These are phyloP conservation scores for Catalaphyllia jardinei DNA, from an alignment of 64 coral and sea anemone genomes.

Conservation along the genomic window DNA sequence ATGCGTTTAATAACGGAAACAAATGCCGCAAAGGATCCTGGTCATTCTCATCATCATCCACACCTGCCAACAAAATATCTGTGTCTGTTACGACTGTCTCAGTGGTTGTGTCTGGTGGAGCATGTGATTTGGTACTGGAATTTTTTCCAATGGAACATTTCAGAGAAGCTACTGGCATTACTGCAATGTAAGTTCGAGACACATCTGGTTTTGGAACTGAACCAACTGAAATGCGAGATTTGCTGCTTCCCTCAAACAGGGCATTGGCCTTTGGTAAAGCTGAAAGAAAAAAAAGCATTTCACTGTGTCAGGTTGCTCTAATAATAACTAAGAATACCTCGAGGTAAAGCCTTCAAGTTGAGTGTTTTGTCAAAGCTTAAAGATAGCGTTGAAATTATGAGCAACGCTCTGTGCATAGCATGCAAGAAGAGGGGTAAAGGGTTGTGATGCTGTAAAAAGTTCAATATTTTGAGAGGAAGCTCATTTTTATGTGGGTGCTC, in stretches of 20 bases:
- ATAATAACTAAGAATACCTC: too few species aligned
- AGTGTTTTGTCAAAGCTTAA: too few species aligned
- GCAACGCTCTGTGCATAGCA: too few species aligned
- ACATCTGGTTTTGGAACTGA: constrained; percentile 74
- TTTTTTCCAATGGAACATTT: constrained; percentile 61
- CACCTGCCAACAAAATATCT: constrained; percentile 85
- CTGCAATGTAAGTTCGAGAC: constrained; percentile 81
- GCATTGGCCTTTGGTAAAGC: constrained; percentile 71
- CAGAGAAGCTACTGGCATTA: constrained; percentile 68
- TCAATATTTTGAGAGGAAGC: too few species aligned
- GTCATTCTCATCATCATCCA: constrained; percentile 90
- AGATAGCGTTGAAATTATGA: too few species aligned
- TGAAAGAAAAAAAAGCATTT: background rate
- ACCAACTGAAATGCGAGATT: constrained; percentile 55
- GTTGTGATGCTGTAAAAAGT: too few species aligned
- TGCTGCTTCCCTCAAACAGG: constrained; percentile 55
- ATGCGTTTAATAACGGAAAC: constrained; percentile 77
- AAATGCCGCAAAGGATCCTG: constrained; percentile 73
- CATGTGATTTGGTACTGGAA: constrained; percentile 45
- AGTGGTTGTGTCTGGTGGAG: constrained; percentile 65
- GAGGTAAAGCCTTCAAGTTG: too few species aligned
- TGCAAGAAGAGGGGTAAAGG: too few species aligned
- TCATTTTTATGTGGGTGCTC: too few species aligned
- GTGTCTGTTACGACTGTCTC: constrained; percentile 91
- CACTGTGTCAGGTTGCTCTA: background rate